phyloP scores from a whole-genome alignment of 64 coral and sea anemone species.

The Dendrophyllia cribrosa region DNA sequence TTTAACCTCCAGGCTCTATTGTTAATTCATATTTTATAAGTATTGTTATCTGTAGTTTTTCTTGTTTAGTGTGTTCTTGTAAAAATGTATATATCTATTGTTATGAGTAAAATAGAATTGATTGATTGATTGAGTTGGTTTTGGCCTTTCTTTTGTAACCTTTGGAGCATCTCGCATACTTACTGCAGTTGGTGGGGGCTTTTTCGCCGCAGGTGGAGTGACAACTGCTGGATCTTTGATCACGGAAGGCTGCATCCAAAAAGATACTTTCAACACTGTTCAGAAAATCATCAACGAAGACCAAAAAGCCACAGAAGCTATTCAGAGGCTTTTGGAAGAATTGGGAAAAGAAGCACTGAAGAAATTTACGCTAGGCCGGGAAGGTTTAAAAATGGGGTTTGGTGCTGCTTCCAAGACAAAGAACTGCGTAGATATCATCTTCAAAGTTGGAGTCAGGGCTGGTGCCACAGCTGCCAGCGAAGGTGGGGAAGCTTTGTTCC shows the following conservation, averaged over 20 bases:
- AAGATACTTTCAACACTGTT: conserved; percentile 1
- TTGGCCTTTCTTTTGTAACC: conserved; percentile 56
- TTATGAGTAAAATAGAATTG: too few relatives aligned
- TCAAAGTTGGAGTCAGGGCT: not conserved
- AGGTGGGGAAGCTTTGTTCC: conserved; percentile 7
- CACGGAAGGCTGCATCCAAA: not conserved
- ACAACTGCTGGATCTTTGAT: conserved; percentile 17
- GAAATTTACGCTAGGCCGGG: too few relatives aligned
- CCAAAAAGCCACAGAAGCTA: not conserved
- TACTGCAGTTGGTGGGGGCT: conserved; percentile 23
- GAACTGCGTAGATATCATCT: not conserved
- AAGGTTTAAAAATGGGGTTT: too few relatives aligned
- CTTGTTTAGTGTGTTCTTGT: too few relatives aligned
- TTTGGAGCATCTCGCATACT: conserved; percentile 59
- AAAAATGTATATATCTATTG: too few relatives aligned
- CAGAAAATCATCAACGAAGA: conserved; percentile 21
- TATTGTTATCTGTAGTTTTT: too few relatives aligned
- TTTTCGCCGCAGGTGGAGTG: conserved; percentile 30
- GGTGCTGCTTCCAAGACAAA: too few relatives aligned
- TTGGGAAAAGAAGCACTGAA: not conserved
- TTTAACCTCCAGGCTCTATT: too few relatives aligned
- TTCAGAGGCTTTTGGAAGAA: not conserved
- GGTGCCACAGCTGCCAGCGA: not conserved
- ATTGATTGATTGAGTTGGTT: too few relatives aligned
- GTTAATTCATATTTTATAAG: too few relatives aligned